Percentiles rank a stretch among this genome's conserved stretches.
phyloP scores from a whole-genome alignment of 1,140 invertebrate species.

The Cheumatopsyche charites region DNA sequence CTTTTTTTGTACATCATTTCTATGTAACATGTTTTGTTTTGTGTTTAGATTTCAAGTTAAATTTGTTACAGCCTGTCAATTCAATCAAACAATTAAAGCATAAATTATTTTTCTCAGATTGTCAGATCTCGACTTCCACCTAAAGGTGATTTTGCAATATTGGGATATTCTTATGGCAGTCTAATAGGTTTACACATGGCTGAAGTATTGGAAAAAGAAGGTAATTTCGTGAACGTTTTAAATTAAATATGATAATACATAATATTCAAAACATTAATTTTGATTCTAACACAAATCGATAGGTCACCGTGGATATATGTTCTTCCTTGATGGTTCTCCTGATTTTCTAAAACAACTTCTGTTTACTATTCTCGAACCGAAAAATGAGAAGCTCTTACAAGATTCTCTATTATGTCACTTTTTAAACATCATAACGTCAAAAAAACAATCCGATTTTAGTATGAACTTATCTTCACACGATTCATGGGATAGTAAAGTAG shows the following conservation, averaged over 20 bases:
- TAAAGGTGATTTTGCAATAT: conserved; percentile 64
- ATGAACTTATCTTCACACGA: no score
- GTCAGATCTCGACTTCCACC: conserved; percentile 61
- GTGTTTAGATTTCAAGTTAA: no score
- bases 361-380: no score
- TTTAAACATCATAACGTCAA: no score
- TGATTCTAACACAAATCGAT: conserved; percentile 30
- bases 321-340: conserved; percentile 66
- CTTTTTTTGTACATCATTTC: no score
- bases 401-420: no score
- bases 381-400: conserved; percentile 57
- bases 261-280: no score
- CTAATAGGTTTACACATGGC: conserved; percentile 64
- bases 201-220: conserved; percentile 63
- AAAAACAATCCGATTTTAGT: no score
- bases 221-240: conserved; percentile 50
- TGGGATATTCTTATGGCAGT: conserved; percentile 73
- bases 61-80: no score
- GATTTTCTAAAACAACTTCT: conserved; percentile 58
- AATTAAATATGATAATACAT: background rate
- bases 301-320: conserved; percentile 62
- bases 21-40: no score
- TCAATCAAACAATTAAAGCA: no score
- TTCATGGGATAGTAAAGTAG: no score
- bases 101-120: conserved; percentile 53